Percentiles rank a stretch among this genome's conserved stretches.
Conservation (phyloP, 2,797 vertebrate species). For the Cynodonichthys magdalenae region DNA sequence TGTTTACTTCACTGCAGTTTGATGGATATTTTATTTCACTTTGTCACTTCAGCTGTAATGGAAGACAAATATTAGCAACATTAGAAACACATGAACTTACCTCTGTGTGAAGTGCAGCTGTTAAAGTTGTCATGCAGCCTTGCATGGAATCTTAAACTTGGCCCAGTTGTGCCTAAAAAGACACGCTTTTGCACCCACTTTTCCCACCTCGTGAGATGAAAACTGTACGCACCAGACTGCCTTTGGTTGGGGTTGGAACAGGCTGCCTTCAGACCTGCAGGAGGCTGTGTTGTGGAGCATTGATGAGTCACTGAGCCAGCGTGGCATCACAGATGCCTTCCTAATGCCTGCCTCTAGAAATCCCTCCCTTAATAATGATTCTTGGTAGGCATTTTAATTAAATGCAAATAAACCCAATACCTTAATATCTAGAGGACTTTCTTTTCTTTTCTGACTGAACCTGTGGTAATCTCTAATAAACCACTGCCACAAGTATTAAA, state of each 20-base stretch:
- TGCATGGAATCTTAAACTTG: neutral
- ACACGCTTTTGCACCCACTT: neutral
- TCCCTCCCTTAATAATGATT: slow-evolving; percentile 48
- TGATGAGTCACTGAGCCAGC: slow-evolving; percentile 64
- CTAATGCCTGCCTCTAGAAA: slow-evolving; percentile 50
- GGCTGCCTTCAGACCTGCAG: slow-evolving; percentile 53
- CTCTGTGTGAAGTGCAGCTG: slow-evolving; percentile 14
- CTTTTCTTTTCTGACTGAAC: slow-evolving; percentile 5
- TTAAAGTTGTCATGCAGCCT: neutral
- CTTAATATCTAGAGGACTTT: slow-evolving; percentile 35
- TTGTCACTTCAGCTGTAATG: neutral
- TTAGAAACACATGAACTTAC: slow-evolving; percentile 27
- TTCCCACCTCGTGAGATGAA: slow-evolving; percentile 33
- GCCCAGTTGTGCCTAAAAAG: neutral
- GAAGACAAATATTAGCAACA: neutral
- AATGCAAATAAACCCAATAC: slow-evolving; percentile 47
- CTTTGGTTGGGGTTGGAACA: slow-evolving; percentile 37
- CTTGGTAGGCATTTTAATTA: slow-evolving; percentile 56
- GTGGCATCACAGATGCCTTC: slow-evolving; percentile 60
- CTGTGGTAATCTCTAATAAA: slow-evolving; percentile 13
- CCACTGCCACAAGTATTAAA: slow-evolving; percentile 12
- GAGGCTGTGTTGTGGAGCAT: slow-evolving; percentile 51
- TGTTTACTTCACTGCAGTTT: slow-evolving; percentile 2
- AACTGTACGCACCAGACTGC: slow-evolving; percentile 33
- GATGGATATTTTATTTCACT: slow-evolving; percentile 1